A percentile compares a stretch with the other conserved stretches of the same genome.
These are phyloP conservation scores for Etheostoma nigrum DNA, from an alignment of 2,797 vertebrate genomes.

Conservation along the genomic window DNA sequence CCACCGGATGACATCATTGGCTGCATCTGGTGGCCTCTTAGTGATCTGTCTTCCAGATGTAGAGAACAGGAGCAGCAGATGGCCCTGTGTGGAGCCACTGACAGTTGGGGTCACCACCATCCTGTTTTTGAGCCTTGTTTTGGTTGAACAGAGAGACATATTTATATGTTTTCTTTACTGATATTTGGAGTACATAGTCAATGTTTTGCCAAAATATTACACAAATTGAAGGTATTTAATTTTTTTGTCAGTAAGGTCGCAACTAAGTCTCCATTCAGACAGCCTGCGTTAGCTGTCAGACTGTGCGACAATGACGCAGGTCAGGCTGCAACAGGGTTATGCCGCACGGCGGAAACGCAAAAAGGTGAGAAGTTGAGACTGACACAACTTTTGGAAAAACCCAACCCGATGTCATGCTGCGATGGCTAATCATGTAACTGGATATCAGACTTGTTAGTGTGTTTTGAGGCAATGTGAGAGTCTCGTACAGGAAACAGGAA, in stretches of 20 bases:
- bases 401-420: no score
- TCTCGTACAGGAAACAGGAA: no score
- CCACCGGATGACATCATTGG: constrained; percentile 55
- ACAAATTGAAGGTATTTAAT: not conserved
- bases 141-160: not conserved
- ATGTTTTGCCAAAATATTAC: not conserved
- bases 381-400: no score
- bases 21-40: constrained; percentile 59
- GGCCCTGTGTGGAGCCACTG: constrained; percentile 51
- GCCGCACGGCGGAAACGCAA: no score
- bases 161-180: not conserved
- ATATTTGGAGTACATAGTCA: not conserved
- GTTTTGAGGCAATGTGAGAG: no score
- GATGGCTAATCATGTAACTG: no score
- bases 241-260: not conserved
- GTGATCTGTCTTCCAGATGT: constrained; percentile 82
- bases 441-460: no score
- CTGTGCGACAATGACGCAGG: no score
- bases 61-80: constrained; percentile 59
- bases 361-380: no score
- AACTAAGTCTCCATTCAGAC: not conserved
- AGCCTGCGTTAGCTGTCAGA: no score
- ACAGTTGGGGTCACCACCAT: constrained; percentile 4
- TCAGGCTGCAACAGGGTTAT: no score
- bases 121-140: not conserved